Evolutionary conservation across 2,797 vertebrate species (phyloP).

Genomic region (Triplophysa bombifrons): DNA sequence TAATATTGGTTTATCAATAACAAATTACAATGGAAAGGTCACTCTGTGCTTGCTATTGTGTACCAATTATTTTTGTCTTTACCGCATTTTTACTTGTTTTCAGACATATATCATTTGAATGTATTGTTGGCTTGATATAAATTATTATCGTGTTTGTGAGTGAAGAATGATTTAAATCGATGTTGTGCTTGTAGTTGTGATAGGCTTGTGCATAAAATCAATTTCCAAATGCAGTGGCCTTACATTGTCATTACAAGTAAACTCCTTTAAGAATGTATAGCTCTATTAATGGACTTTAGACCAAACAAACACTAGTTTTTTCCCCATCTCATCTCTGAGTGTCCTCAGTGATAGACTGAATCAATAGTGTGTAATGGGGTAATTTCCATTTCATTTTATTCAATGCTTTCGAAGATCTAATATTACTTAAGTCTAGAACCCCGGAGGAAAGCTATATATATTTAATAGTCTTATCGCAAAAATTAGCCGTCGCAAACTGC

Average conservation of each 20-base stretch:
- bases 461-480: conserved; percentile 71
- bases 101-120: background rate
- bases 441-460: conserved; percentile 71
- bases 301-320: conserved; percentile 3
- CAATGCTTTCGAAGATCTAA: conserved; percentile 65
- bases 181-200: background rate
- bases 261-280: conserved; percentile 7
- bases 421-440: conserved; percentile 73
- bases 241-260: conserved; percentile 13
- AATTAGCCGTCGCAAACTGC: background rate
- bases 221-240: conserved; percentile 1
- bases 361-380: conserved; percentile 74
- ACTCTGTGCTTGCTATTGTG: background rate
- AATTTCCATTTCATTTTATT: conserved; percentile 73
- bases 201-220: background rate
- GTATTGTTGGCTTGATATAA: conserved; percentile 2
- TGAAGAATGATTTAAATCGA: background rate
- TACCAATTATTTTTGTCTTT: background rate
- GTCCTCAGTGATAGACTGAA: conserved; percentile 59
- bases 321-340: background rate
- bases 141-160: background rate
- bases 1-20: too few relatives aligned
- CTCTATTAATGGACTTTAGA: conserved; percentile 3
- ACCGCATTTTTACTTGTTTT: background rate
- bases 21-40: too few relatives aligned